A percentile compares a stretch with the other conserved stretches of the same genome.
These are phyloP conservation scores for Pocillopora damicornis DNA, from an alignment of 64 coral and sea anemone genomes.

Conservation along the genomic window DNA sequence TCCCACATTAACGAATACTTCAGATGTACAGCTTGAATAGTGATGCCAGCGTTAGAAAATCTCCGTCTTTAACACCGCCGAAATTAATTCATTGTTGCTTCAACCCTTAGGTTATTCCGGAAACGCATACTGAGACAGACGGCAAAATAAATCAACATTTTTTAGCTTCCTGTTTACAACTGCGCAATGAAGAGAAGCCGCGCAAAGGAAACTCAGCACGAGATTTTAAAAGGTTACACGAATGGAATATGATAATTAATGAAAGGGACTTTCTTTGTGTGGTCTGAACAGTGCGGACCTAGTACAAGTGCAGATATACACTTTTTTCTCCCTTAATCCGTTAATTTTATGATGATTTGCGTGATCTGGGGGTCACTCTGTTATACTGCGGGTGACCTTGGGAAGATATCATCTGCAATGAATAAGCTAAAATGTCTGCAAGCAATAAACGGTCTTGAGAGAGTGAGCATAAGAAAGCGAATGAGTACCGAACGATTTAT, in stretches of 20 bases:
- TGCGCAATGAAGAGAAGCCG: conserved; percentile 6
- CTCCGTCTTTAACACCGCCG: neutral
- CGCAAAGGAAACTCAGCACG: conserved; percentile 4
- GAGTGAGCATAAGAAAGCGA: neutral
- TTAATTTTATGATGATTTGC: neutral
- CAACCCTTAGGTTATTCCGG: conserved; percentile 22
- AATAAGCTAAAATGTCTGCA: neutral
- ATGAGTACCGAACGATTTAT: neutral
- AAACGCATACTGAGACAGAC: conserved; percentile 20
- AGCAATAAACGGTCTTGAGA: neutral
- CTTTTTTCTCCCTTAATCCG: neutral
- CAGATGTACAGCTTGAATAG: neutral
- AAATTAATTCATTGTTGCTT: neutral
- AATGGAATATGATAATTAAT: neutral
- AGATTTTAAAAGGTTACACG: neutral
- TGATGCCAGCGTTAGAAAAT: neutral
- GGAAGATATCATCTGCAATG: neutral
- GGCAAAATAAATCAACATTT: conserved; percentile 41
- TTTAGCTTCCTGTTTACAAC: conserved; percentile 34
- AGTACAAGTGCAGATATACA: neutral
- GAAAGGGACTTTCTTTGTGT: conserved; percentile 22
- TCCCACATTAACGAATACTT: neutral
- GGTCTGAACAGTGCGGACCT: conserved; percentile 2
- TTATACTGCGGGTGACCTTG: neutral
- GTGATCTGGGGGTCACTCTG: neutral